phyloP scores from a whole-genome alignment of 2,797 vertebrate genomes.

The Adrianichthys oophorus region DNA sequence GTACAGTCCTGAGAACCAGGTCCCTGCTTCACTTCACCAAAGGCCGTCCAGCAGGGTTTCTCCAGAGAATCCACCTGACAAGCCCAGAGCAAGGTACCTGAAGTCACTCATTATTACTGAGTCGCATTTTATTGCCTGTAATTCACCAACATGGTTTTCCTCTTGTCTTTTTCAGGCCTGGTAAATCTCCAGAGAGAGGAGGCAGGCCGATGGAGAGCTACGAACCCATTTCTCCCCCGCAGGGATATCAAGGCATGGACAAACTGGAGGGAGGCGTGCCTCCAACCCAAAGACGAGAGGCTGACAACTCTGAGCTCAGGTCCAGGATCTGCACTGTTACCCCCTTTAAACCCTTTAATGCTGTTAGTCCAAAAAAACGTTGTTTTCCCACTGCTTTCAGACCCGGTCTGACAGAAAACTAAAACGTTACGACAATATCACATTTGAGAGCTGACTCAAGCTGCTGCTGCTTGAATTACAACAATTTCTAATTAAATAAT shows the following conservation, averaged over 20 bases:
- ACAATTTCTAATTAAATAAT: too few relatives aligned
- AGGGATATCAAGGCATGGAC: slow-evolving; percentile 85
- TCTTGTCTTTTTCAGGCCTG: slow-evolving; percentile 77
- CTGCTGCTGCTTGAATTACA: too few relatives aligned
- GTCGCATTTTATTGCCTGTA: neutral
- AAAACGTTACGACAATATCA: slow-evolving; percentile 1
- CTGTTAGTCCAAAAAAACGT: neutral
- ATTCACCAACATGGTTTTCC: neutral
- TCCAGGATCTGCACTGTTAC: slow-evolving; percentile 38
- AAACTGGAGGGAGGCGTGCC: slow-evolving; percentile 86
- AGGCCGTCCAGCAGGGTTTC: slow-evolving; percentile 89
- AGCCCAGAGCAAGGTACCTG: slow-evolving; percentile 87
- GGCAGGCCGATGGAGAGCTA: slow-evolving; percentile 89
- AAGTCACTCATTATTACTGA: neutral
- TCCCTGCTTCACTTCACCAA: slow-evolving; percentile 83
- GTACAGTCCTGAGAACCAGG: slow-evolving; percentile 91
- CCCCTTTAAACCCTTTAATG: neutral
- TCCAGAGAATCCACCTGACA: slow-evolving; percentile 89
- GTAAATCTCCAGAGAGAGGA: slow-evolving; percentile 94
- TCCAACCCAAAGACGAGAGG: slow-evolving; percentile 83
- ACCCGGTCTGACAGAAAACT: neutral
- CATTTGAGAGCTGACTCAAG: too few relatives aligned
- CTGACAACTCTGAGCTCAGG: slow-evolving; percentile 92
- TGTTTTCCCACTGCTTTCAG: neutral
- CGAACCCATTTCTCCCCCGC: slow-evolving; percentile 96